Evolutionary conservation across 2,888 invertebrate species (phyloP).

Genomic region (Stenichneumon culpator): DNA sequence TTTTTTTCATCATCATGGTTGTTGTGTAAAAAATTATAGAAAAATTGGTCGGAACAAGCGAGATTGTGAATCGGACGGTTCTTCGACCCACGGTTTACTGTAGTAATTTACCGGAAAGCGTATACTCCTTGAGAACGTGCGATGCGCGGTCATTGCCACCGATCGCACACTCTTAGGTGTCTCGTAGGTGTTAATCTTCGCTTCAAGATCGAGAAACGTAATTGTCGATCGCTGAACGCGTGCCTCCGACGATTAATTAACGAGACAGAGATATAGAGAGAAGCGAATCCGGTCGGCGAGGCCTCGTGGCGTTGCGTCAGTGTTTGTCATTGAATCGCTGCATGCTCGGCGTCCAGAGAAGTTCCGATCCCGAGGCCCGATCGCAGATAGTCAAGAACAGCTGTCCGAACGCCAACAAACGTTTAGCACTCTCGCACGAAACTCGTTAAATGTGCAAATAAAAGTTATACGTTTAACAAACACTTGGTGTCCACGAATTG

Average conservation of each 20-base stretch:
- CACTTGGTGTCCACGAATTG: neutral
- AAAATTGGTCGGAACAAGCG: no score
- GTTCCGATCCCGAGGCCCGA: constrained; percentile 4
- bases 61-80: neutral
- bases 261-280: neutral
- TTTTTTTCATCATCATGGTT: no score
- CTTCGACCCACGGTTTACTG: neutral
- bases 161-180: neutral
- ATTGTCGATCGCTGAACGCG: constrained; percentile 26
- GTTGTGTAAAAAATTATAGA: no score
- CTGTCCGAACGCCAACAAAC: neutral
- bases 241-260: constrained; percentile 16
- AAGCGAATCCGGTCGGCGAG: neutral
- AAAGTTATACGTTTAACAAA: neutral
- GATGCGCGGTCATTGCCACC: neutral
- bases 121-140: neutral
- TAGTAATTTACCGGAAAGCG: neutral
- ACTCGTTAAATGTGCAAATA: neutral
- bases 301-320: constrained; percentile 44
- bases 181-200: neutral
- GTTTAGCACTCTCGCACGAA: neutral
- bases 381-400: constrained; percentile 3
- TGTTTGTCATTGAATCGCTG: constrained; percentile 45
- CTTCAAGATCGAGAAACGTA: constrained; percentile 2
- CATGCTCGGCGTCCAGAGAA: neutral